phyloP scores from a whole-genome alignment of 1,140 invertebrate genomes.

The Drosophila bipectinata region DNA sequence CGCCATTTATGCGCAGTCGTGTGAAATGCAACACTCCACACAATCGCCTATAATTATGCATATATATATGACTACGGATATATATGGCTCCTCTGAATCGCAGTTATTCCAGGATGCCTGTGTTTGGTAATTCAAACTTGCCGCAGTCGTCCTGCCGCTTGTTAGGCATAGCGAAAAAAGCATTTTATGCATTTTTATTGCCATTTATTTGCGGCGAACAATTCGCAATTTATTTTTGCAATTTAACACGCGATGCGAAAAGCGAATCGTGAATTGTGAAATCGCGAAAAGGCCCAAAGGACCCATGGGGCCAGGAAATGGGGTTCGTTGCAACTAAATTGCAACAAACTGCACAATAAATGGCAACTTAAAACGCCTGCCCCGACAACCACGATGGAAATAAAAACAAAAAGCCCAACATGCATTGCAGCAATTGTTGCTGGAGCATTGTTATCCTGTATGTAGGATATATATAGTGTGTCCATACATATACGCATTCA shows the following conservation, averaged over 20 bases:
- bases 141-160: constrained; percentile 34
- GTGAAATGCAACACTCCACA: constrained; percentile 62
- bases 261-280: constrained; percentile 5
- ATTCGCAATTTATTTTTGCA: constrained; percentile 80
- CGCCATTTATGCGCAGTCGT: constrained; percentile 48
- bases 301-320: constrained; percentile 28
- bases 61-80: constrained; percentile 11
- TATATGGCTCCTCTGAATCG: constrained; percentile 8
- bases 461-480: constrained; percentile 12
- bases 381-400: constrained; percentile 38
- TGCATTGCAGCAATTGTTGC: constrained; percentile 50
- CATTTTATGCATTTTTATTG: constrained; percentile 81
- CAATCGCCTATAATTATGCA: constrained; percentile 59
- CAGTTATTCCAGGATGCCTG: constrained; percentile 28
- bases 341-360: constrained; percentile 81
- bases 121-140: constrained; percentile 70
- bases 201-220: constrained; percentile 64
- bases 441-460: constrained; percentile 50
- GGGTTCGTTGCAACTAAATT: constrained; percentile 60
- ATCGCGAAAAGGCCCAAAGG: constrained; percentile 10
- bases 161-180: constrained; percentile 69
- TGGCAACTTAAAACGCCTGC: constrained; percentile 73
- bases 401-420: constrained; percentile 45
- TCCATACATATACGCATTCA: constrained; percentile 16
- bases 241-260: constrained; percentile 72